A percentile compares a stretch with the other conserved stretches of the same genome.
phyloP scores from a whole-genome alignment of 2,797 vertebrate species.

The Champsocephalus gunnari region DNA sequence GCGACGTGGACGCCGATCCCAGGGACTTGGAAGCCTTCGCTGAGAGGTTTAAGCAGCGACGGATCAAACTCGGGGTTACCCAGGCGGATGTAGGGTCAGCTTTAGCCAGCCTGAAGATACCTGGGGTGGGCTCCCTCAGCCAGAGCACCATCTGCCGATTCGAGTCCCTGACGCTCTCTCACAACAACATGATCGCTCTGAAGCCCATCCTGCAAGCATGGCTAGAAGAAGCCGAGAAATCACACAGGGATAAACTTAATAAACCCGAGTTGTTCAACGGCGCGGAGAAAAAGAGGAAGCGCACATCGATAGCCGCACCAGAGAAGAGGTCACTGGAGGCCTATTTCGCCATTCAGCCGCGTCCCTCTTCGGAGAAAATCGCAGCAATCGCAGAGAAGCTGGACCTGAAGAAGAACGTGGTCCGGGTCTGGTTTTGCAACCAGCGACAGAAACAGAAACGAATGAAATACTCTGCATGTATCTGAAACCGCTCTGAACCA shows the following conservation, averaged over 20 bases:
- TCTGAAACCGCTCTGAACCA: constrained; percentile 79
- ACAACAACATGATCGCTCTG: constrained; percentile 97
- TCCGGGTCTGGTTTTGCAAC: constrained; percentile 99
- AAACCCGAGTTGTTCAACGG: constrained; percentile 98
- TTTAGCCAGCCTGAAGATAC: constrained; percentile 95
- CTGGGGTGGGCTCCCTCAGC: constrained; percentile 93
- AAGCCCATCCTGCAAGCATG: constrained; percentile 97
- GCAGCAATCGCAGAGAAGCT: constrained; percentile 97
- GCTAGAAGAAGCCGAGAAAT: constrained; percentile 97
- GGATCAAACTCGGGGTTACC: constrained; percentile 98
- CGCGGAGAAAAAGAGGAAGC: constrained; percentile 95
- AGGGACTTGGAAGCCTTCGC: constrained; percentile 97
- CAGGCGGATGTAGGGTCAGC: constrained; percentile 96
- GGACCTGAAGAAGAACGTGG: constrained; percentile 99
- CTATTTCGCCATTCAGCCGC: constrained; percentile 95
- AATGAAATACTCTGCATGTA: constrained; percentile 98
- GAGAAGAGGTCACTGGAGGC: constrained; percentile 97
- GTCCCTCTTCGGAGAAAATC: constrained; percentile 96
- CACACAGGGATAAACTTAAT: constrained; percentile 95
- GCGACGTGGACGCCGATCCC: constrained; percentile 97
- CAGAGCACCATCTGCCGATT: constrained; percentile 96
- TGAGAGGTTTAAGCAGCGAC: constrained; percentile 96
- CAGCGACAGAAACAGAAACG: constrained; percentile 99
- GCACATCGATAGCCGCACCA: constrained; percentile 95
- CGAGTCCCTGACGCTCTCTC: constrained; percentile 93